Conservation (phyloP, 2,888 invertebrate species). For the Latrodectus hesperus region DNA sequence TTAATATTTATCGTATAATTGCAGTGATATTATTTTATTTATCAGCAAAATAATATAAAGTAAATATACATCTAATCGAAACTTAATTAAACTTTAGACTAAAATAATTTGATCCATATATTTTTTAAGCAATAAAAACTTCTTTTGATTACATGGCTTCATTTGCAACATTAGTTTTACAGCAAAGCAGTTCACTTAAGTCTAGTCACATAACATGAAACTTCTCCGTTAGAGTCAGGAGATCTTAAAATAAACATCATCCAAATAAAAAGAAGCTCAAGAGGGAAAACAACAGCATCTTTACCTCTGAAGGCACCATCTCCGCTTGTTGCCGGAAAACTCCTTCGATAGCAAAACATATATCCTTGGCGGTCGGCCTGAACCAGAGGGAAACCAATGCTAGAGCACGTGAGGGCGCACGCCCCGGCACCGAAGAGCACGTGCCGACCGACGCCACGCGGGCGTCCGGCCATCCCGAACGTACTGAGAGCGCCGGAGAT, state of each 20-base stretch:
- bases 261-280: neutral
- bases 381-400: conserved; percentile 19
- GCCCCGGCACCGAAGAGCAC: conserved; percentile 16
- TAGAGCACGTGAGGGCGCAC: conserved; percentile 11
- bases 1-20: no score
- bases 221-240: no score
- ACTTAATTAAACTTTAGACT: no score
- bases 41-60: no score
- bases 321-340: conserved; percentile 7
- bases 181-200: no score
- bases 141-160: no score
- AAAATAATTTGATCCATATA: no score
- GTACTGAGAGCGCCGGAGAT: neutral
- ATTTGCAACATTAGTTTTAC: no score
- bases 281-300: neutral
- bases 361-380: conserved; percentile 5
- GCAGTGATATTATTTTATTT: no score
- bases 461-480: conserved; percentile 30
- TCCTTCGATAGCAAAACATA: conserved; percentile 13
- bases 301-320: conserved; percentile 32
- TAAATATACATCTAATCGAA: no score
- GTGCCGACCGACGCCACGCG: conserved; percentile 27
- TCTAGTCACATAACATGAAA: no score
- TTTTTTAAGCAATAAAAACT: no score
- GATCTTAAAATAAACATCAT: neutral